phyloP scores from a whole-genome alignment of 2,888 invertebrate genomes.

The Isotomurus palustris region DNA sequence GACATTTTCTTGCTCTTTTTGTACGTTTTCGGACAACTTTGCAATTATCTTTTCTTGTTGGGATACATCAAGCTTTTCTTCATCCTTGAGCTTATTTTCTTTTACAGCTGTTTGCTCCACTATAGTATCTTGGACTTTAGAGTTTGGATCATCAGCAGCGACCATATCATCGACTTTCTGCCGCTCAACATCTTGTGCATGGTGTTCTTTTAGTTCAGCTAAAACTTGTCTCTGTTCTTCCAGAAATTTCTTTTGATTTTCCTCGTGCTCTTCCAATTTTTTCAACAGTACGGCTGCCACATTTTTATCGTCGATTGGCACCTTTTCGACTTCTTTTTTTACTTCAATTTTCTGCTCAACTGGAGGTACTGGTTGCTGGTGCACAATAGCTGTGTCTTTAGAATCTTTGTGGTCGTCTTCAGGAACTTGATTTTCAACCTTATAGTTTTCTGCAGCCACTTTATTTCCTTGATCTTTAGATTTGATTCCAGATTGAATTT shows the following conservation, averaged over 20 bases:
- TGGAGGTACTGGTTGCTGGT: neutral
- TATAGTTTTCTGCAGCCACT: neutral
- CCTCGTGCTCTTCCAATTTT: constrained; percentile 64
- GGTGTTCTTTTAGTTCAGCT: constrained; percentile 58
- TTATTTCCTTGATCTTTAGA: neutral
- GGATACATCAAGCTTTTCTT: constrained; percentile 8
- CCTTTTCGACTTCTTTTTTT: constrained; percentile 9
- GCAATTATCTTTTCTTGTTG: constrained; percentile 28
- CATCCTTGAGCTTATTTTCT: constrained; percentile 1
- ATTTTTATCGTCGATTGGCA: constrained; percentile 21
- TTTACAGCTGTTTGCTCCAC: neutral
- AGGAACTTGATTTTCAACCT: neutral
- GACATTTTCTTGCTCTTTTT: constrained; percentile 28
- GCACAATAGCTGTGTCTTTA: neutral
- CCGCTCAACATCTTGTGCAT: constrained; percentile 40
- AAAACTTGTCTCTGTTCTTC: constrained; percentile 64
- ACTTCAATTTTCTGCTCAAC: neutral
- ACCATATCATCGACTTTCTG: neutral
- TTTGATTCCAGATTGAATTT: no score
- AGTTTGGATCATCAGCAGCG: neutral
- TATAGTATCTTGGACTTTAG: neutral
- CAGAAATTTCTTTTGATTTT: constrained; percentile 63
- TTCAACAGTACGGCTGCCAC: constrained; percentile 56
- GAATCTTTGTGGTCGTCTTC: neutral
- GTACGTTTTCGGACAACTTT: constrained; percentile 27